A percentile compares a stretch with the other conserved stretches of the same genome.
Conservation (phyloP, 2,888 invertebrate species). For the Frankliniella intonsa region DNA sequence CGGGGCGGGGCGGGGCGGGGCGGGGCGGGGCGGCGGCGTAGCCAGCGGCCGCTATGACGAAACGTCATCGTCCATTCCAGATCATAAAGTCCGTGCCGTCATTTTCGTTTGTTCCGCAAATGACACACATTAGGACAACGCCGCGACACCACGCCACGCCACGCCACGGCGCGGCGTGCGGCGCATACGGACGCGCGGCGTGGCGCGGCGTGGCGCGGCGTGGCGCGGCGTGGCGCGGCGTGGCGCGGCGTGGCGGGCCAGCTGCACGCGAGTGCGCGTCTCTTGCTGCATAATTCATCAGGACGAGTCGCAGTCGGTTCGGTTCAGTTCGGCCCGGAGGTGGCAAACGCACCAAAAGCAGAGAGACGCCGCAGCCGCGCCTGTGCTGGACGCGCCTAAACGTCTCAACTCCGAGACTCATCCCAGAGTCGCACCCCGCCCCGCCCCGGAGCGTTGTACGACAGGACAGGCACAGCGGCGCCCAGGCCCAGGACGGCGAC, state of each 20-base stretch:
- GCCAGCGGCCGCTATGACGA: neutral
- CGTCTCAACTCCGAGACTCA: neutral
- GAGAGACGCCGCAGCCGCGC: neutral
- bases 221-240: neutral
- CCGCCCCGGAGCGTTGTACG: neutral
- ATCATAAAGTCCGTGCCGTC: constrained; percentile 6
- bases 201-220: too few relatives aligned
- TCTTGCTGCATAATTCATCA: too few relatives aligned
- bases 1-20: neutral
- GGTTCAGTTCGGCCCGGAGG: too few relatives aligned
- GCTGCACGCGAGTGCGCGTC: too few relatives aligned
- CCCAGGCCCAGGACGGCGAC: too few relatives aligned
- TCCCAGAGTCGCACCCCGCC: neutral
- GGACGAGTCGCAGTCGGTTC: too few relatives aligned
- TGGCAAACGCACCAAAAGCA: too few relatives aligned
- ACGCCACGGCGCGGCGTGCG: neutral
- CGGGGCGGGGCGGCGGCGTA: neutral
- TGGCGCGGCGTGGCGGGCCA: too few relatives aligned
- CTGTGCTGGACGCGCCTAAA: neutral
- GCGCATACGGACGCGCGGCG: neutral
- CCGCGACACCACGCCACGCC: neutral
- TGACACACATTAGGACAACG: neutral
- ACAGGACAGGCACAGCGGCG: too few relatives aligned
- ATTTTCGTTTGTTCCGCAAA: constrained; percentile 23
- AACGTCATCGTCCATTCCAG: constrained; percentile 6